A percentile compares a stretch with the other conserved stretches of the same genome.
These are phyloP conservation scores for Thyatira batis DNA, from an alignment of 2,888 invertebrate species.

Conservation along the genomic window DNA sequence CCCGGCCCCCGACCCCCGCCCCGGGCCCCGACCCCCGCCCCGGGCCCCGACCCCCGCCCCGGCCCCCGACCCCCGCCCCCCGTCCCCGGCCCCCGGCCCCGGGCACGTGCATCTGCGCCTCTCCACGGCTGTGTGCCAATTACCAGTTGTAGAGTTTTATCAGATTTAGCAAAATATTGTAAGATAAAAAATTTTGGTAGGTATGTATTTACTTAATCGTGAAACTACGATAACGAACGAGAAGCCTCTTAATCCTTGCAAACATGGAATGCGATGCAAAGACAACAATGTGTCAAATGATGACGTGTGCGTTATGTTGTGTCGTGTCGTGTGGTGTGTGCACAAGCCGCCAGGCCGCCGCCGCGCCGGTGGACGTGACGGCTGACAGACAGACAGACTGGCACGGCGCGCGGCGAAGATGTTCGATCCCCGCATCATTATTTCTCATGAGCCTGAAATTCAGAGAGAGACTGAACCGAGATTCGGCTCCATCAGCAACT, in stretches of 20 bases:
- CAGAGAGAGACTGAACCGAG: too few relatives aligned
- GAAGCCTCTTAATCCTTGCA: slow-evolving; percentile 4
- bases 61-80: background rate
- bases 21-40: background rate
- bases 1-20: background rate
- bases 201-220: background rate
- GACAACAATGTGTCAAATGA: background rate
- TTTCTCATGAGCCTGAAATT: too few relatives aligned
- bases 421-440: too few relatives aligned
- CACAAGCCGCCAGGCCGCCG: background rate
- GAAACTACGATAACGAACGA: slow-evolving; percentile 8
- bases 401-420: too few relatives aligned
- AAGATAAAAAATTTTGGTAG: background rate
- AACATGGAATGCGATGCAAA: background rate
- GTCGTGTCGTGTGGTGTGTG: background rate
- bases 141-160: background rate
- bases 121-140: background rate
- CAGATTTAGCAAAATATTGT: too few relatives aligned
- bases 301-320: too few relatives aligned
- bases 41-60: background rate
- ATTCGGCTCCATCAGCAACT: too few relatives aligned
- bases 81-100: background rate
- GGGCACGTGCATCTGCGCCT: background rate
- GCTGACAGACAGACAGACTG: background rate
- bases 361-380: too few relatives aligned